These are phyloP conservation scores for Eupithecia vulgata DNA, from an alignment of 2,888 invertebrate genomes.

Conservation along the genomic window DNA sequence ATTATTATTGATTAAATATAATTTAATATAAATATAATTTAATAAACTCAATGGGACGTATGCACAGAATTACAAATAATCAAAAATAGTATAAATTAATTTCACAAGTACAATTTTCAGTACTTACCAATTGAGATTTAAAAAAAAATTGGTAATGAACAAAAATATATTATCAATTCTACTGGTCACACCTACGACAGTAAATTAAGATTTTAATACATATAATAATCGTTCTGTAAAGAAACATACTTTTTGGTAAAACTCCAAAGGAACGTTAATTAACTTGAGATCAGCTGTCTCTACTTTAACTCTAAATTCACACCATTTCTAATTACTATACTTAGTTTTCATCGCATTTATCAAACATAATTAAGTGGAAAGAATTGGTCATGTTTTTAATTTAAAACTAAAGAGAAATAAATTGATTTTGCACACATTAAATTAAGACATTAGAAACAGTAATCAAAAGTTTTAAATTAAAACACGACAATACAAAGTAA, in stretches of 20 bases:
- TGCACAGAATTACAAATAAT: constrained; percentile 24
- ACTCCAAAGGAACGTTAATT: constrained; percentile 7
- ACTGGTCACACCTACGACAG: neutral
- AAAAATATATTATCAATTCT: neutral
- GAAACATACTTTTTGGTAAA: neutral
- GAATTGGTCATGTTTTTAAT: constrained; percentile 6
- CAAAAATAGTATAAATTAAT: neutral
- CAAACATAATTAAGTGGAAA: neutral
- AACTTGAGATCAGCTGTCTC: constrained; percentile 5
- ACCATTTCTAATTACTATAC: neutral
- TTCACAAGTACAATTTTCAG: neutral
- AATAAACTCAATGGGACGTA: constrained; percentile 28
- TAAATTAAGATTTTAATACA: neutral
- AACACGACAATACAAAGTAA: neutral
- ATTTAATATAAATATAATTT: constrained; percentile 12
- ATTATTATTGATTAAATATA: constrained; percentile 16
- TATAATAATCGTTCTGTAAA: neutral
- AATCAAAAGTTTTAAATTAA: neutral
- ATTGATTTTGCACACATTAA: constrained; percentile 4
- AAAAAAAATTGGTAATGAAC: neutral
- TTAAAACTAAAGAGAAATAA: neutral
- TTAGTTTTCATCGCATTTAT: neutral
- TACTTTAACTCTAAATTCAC: neutral
- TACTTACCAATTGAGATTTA: neutral
- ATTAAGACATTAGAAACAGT: neutral